Conservation (phyloP, 2,888 invertebrate species). For the Creontiades dilutus region DNA sequence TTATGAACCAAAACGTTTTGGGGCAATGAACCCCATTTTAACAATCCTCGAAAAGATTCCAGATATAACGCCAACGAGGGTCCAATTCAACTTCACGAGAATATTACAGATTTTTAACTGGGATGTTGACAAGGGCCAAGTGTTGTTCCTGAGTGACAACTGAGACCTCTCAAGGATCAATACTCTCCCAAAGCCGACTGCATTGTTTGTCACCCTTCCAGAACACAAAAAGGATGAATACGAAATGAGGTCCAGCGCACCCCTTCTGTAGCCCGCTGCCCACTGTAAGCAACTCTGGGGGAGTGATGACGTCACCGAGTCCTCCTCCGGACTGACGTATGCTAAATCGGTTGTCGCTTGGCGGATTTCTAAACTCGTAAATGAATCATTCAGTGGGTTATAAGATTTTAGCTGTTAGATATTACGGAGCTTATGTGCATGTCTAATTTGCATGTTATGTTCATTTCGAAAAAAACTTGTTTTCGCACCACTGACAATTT, state of each 20-base stretch:
- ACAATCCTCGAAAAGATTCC: too few relatives aligned
- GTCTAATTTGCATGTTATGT: too few relatives aligned
- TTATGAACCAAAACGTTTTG: too few relatives aligned
- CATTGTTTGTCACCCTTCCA: conserved; percentile 35
- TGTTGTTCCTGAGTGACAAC: conserved; percentile 16
- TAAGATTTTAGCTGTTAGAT: too few relatives aligned
- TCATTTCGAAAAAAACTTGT: too few relatives aligned
- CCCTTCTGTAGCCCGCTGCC: conserved; percentile 2
- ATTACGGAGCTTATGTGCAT: too few relatives aligned
- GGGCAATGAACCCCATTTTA: too few relatives aligned
- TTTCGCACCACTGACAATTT: too few relatives aligned
- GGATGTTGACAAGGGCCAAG: conserved; percentile 1
- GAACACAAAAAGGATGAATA: conserved; percentile 28
- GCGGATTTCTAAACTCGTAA: not conserved
- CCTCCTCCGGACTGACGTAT: not conserved
- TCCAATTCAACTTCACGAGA: too few relatives aligned
- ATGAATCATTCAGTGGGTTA: too few relatives aligned
- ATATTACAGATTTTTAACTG: not conserved
- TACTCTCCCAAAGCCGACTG: conserved; percentile 15
- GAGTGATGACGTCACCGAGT: conserved; percentile 8
- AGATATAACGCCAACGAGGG: too few relatives aligned
- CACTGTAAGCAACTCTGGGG: not conserved
- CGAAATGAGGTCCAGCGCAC: conserved; percentile 27
- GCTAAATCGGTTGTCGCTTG: not conserved
- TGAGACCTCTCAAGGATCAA: conserved; percentile 27